Percentiles rank a stretch among this genome's conserved stretches.
Evolutionary conservation across 2,797 vertebrate genomes (phyloP).

Genomic region (Pseudopleuronectes americanus): DNA sequence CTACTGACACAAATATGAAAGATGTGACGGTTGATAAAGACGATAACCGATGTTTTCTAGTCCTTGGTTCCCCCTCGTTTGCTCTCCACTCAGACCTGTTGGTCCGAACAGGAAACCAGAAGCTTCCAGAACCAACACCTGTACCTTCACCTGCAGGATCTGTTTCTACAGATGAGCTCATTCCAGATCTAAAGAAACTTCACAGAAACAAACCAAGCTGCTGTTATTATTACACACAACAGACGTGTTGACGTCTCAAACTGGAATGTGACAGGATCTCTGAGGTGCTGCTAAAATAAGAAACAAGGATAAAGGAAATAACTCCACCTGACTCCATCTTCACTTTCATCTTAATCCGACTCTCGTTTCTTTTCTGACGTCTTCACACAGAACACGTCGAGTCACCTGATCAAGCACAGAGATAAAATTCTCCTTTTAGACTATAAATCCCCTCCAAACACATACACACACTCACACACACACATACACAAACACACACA

Average conservation of each 20-base stretch:
- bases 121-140: no score
- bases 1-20: no score
- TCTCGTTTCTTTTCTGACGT: neutral
- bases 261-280: neutral
- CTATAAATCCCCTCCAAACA: neutral
- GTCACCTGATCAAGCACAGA: conserved; percentile 26
- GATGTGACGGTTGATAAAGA: no score
- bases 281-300: no score
- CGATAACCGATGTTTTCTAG: no score
- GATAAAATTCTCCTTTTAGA: conserved; percentile 19
- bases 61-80: no score
- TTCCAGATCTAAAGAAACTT: neutral
- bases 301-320: conserved; percentile 8
- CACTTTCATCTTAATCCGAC: neutral
- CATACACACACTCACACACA: neutral
- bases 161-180: no score
- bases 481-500: neutral
- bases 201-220: neutral
- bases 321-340: neutral
- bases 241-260: neutral
- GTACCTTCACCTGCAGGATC: no score
- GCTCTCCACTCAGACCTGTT: no score
- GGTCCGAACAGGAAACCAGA: no score
- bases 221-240: neutral
- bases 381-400: conserved; percentile 7